Base-by-base conservation (phyloP, 2,888 invertebrate species). In the Pristionchus fissidentatus region DNA sequence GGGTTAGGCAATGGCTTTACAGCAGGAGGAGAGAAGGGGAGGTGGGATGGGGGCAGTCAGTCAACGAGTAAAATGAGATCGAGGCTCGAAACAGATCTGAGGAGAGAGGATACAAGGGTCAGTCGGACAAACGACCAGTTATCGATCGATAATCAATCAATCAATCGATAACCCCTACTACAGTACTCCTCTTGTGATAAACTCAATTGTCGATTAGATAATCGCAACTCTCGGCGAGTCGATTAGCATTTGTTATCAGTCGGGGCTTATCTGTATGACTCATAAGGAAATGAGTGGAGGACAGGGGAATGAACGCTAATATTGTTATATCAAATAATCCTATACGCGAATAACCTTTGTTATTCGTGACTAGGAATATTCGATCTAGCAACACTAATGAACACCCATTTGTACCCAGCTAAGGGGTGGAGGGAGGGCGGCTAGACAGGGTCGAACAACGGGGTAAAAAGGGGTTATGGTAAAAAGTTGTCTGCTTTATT, bases 1-100 rank as follows among this genome's bases (percentile, higher is more conserved):
- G n/a, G 32, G 35, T 15, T 10, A 66, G 66, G 38, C 35, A 66
- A 66, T 66, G 66, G 66, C 66, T 66, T 66, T 66, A 66, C 66
- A 66, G 35, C 35, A 22, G 66, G 13, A 38, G 8, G 38, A 66
- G 35, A 35, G 62, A 22, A 7, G 55, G 55, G 35, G n/a, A 62
- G 66, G 26, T 29, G 19, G 32, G 60, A n/a, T 62, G 66, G 38
- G 29, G 22, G 66, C 38, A 66, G 66, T 66, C 66, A 66, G 66
- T 66, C n/a, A 66, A 38, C 22, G 66, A 66, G 66, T 66, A 66
- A 66, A 66, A 66, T 66, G 66, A 66, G 38, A 66, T 66, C 4
- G 38, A 38, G 66, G 35, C 38, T 66, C 35, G 66, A 66, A 66
- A 66, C 35, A 66, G 66, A 66, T 62, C 29, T 32, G 60, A 62